Percentiles rank a stretch among this genome's conserved stretches.
These are phyloP conservation scores for Drosophila pachea DNA, from an alignment of 1,140 invertebrate species.

Conservation along the genomic window DNA sequence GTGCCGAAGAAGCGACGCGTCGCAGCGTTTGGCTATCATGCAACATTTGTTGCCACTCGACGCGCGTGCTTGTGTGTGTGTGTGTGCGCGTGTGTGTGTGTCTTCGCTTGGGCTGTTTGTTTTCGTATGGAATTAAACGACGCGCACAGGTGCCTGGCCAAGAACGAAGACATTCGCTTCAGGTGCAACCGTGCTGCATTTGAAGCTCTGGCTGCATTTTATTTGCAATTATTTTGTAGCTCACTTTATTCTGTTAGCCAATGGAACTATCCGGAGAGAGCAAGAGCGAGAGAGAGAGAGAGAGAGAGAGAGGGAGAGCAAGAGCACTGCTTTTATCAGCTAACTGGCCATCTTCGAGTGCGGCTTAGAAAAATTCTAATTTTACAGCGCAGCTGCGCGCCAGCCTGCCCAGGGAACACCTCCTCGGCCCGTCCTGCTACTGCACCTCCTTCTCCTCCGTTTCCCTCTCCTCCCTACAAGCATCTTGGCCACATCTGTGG, in stretches of 20 bases:
- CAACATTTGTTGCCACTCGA: constrained; percentile 65
- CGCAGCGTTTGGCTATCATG: constrained; percentile 50
- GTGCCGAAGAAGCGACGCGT: constrained; percentile 10
- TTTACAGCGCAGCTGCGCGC: constrained; percentile 74
- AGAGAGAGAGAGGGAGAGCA: not conserved
- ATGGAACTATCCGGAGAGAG: constrained; percentile 51
- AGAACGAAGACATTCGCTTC: constrained; percentile 40
- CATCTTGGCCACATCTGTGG: constrained; percentile 17
- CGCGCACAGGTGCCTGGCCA: constrained; percentile 68
- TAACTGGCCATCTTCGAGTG: constrained; percentile 40
- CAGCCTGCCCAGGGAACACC: constrained; percentile 32
- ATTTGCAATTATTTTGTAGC: constrained; percentile 77
- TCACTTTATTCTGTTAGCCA: constrained; percentile 57
- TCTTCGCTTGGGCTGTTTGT: constrained; percentile 63
- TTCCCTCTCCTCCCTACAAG: no score
- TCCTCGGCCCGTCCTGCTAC: constrained; percentile 11
- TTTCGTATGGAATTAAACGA: constrained; percentile 72
- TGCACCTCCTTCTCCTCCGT: not conserved
- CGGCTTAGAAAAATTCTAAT: constrained; percentile 60
- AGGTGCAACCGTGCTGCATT: constrained; percentile 54
- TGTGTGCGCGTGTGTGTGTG: not conserved
- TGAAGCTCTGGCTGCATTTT: constrained; percentile 65
- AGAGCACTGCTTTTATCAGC: constrained; percentile 37
- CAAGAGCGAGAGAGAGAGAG: not conserved
- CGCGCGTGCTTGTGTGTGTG: not conserved